Percentiles rank a stretch among this genome's conserved stretches.
These are phyloP conservation scores for Nebria salina DNA, from an alignment of 2,888 invertebrate species.

Conservation along the genomic window DNA sequence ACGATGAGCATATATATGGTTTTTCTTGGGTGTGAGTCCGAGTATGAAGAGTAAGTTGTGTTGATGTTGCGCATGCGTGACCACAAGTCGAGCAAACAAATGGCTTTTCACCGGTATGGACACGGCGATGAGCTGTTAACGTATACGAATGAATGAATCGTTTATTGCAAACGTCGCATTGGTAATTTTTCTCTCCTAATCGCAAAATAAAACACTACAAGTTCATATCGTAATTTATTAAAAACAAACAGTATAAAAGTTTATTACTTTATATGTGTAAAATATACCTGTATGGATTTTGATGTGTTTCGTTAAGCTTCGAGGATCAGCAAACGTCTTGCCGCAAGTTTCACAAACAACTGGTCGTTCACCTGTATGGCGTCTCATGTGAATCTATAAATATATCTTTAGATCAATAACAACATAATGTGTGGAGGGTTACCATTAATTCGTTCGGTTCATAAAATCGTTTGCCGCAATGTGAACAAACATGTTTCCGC, in stretches of 20 bases:
- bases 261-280: too few species aligned
- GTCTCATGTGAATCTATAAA: constrained; percentile 53
- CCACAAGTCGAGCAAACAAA: constrained; percentile 55
- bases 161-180: constrained; percentile 53
- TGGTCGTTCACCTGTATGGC: constrained; percentile 53
- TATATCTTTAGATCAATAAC: constrained; percentile 2
- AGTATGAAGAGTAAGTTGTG: constrained; percentile 54
- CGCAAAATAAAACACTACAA: constrained; percentile 21
- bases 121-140: constrained; percentile 53
- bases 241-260: too few species aligned
- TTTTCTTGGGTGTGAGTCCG: constrained; percentile 54
- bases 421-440: constrained; percentile 7
- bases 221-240: too few species aligned
- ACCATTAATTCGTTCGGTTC: constrained; percentile 53
- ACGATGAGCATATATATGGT: constrained; percentile 53
- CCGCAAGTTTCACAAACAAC: constrained; percentile 52
- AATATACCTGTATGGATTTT: constrained; percentile 54
- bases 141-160: constrained; percentile 54
- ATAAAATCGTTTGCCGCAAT: constrained; percentile 53
- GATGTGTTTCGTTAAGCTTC: constrained; percentile 53
- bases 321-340: constrained; percentile 54
- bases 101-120: constrained; percentile 54
- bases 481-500: constrained; percentile 50
- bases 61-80: constrained; percentile 53
- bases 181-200: constrained; percentile 53